These are phyloP conservation scores for Labroides dimidiatus DNA, from an alignment of 2,797 vertebrate species.

Conservation along the genomic window DNA sequence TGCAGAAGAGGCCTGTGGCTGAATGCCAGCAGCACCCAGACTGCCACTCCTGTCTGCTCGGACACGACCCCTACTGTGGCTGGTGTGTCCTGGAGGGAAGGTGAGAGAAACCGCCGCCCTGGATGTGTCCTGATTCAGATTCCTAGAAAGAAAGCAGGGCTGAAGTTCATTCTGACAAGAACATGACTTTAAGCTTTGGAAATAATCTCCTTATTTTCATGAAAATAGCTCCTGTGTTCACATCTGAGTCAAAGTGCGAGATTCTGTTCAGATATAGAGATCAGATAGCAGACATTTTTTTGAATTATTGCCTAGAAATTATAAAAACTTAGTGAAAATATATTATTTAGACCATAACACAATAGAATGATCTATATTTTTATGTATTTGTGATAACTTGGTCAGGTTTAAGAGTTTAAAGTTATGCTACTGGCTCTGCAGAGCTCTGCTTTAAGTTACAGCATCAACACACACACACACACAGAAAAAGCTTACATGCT, in stretches of 20 bases:
- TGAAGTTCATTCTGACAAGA: background rate
- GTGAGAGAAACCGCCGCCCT: conserved; percentile 76
- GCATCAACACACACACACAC: too few relatives aligned
- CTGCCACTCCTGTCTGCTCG: conserved; percentile 91
- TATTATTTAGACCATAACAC: background rate
- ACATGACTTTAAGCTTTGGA: background rate
- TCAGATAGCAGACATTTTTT: background rate
- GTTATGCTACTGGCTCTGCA: too few relatives aligned
- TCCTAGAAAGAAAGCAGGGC: background rate
- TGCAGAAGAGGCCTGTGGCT: conserved; percentile 92
- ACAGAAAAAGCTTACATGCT: too few relatives aligned
- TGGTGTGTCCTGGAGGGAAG: conserved; percentile 97
- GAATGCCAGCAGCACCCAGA: conserved; percentile 90
- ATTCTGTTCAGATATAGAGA: background rate
- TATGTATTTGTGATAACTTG: too few relatives aligned
- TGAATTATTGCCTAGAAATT: too few relatives aligned
- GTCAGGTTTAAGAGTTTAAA: too few relatives aligned
- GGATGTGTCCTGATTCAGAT: background rate
- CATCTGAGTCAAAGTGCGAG: background rate
- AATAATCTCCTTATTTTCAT: background rate
- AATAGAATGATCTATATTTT: too few relatives aligned
- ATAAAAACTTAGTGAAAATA: too few relatives aligned
- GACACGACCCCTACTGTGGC: conserved; percentile 95
- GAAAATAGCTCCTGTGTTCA: background rate
- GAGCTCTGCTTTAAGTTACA: too few relatives aligned